These are phyloP conservation scores for Sclerurus mexicanus DNA, from an alignment of 2,113 vertebrate species.

Conservation along the genomic window DNA sequence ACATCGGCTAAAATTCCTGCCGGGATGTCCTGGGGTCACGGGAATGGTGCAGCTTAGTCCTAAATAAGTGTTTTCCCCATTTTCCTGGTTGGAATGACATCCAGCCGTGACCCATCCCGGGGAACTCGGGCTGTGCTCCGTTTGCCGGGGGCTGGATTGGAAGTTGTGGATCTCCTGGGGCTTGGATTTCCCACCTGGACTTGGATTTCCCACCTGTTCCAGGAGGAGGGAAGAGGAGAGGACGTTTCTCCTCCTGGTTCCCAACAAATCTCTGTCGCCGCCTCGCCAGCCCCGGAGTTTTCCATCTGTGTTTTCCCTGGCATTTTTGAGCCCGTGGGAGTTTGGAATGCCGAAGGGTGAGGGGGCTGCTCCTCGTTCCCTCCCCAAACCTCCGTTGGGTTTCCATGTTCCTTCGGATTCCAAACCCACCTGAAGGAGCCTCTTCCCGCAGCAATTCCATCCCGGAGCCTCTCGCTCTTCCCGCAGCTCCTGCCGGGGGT, in stretches of 20 bases:
- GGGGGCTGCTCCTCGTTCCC: background rate
- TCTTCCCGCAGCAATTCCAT: background rate
- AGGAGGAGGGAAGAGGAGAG: background rate
- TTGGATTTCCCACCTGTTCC: background rate
- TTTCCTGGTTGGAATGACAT: background rate
- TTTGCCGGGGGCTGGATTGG: background rate
- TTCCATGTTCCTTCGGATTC: background rate
- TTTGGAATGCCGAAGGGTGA: background rate
- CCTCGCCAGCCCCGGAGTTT: background rate
- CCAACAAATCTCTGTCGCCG: accelerated
- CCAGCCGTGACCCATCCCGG: background rate
- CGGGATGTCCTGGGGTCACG: background rate
- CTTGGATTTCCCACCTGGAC: background rate
- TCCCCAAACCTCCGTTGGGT: background rate
- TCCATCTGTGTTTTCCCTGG: background rate
- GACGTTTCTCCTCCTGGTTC: accelerated
- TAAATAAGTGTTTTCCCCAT: accelerated
- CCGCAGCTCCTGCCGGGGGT: background rate
- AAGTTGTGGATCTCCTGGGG: background rate
- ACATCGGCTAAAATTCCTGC: background rate
- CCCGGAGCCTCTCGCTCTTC: background rate
- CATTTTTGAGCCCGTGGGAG: background rate
- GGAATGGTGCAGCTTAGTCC: accelerated
- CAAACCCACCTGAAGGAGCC: background rate
- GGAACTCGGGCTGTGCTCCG: background rate